These are phyloP conservation scores for Lottia scabra DNA, from an alignment of 2,888 invertebrate species.

Conservation along the genomic window DNA sequence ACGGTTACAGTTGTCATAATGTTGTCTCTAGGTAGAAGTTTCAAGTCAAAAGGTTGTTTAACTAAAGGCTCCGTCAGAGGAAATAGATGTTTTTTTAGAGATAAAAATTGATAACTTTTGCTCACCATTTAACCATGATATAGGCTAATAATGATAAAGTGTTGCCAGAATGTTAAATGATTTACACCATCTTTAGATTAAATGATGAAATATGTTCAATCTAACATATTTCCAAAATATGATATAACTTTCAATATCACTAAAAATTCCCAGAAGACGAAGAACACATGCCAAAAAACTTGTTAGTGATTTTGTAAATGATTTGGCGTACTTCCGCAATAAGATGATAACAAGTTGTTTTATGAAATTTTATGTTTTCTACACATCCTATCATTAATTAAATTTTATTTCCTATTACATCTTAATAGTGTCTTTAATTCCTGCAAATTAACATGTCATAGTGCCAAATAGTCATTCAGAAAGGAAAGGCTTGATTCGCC, in stretches of 20 bases:
- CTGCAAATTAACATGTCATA: no score
- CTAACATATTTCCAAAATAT: background rate
- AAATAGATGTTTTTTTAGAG: background rate
- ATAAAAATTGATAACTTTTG: slow-evolving; percentile 2
- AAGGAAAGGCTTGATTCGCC: no score
- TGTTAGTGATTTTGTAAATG: background rate
- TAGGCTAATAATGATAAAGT: background rate
- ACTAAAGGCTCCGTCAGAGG: background rate
- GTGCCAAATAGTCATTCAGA: no score
- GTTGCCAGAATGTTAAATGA: background rate
- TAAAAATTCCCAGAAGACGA: background rate
- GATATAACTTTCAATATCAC: background rate
- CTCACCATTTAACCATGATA: background rate
- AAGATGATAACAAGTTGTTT: background rate
- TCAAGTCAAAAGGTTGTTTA: background rate
- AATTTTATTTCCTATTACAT: no score
- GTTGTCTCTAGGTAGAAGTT: background rate
- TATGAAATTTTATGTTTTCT: no score
- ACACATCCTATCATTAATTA: no score
- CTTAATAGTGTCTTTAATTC: no score
- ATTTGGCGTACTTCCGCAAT: background rate
- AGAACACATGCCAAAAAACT: background rate
- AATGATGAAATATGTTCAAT: no score
- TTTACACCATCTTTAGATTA: background rate
- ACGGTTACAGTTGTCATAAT: background rate